Evolutionary conservation across 2,888 invertebrate species (phyloP), one percentile per base, ranked within the genome.

Genomic region (Argyresthia albistria): DNA sequence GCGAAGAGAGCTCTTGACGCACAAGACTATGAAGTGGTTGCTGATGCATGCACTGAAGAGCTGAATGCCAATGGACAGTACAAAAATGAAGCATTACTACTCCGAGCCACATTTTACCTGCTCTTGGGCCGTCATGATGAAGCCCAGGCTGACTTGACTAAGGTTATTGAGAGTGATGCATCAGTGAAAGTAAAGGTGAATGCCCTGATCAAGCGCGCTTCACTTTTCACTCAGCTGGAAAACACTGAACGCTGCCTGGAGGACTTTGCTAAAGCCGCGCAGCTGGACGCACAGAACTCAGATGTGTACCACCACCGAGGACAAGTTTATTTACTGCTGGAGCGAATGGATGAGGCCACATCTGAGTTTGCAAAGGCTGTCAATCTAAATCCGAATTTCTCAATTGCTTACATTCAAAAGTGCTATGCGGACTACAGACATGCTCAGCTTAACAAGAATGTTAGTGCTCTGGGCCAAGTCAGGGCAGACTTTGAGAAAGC

Each of bases 231-330:
- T 76, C 96, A 97, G 70, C 81, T 92, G 52, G 94, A 94, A 62
- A 89, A 93, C 57, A 88, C 91, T 39, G 92, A 91, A 43, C 90
- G 91, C 57, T 95, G 95, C 60, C 84, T 96, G 60, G 90, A 89
- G 52, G 96, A 96, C 74, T 97, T 97, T 77, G 90, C 91, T 12
- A 80, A 75, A 59, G 98, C 97, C 37, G 91, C 93, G 45, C 84
- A 91, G 63, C 71, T 96, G 49, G 94, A 95, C 63, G 91, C 95
- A 0, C 88, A 93, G 37, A 95, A 95, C 73, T 91, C 94, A 16
- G 98, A 98, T 73, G 92, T 98, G 52, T 98, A 94, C 76, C 96
- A 97, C 73, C 97, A 98, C 69, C 89, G 97, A 57, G 98, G 97
- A 51, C 92, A 98, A 91, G 93, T 97, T 8, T 91, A 95, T 69